Evolutionary conservation across 2,888 invertebrate genomes (phyloP).

Genomic region (Drosophila kokeensis): DNA sequence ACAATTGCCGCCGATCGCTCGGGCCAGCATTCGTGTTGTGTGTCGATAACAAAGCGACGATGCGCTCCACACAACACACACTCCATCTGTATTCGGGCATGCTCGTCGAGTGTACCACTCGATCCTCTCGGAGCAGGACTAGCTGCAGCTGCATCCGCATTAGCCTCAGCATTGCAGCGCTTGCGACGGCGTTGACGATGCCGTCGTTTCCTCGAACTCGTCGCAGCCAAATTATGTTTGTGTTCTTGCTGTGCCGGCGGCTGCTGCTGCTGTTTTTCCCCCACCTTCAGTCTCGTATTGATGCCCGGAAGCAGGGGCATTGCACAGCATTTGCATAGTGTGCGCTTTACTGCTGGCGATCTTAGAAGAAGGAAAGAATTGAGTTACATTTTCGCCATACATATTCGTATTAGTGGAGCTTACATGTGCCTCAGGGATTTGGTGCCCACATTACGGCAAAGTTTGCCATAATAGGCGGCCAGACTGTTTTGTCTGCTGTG

Average conservation of each 20-base stretch:
- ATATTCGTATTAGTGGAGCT: conserved; percentile 34
- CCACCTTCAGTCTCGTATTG: conserved; percentile 72
- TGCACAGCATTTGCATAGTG: conserved; percentile 83
- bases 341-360: conserved; percentile 82
- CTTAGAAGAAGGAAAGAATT: conserved; percentile 50
- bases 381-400: neutral
- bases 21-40: conserved; percentile 81
- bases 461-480: conserved; percentile 83
- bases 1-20: conserved; percentile 80
- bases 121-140: neutral
- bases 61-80: conserved; percentile 78
- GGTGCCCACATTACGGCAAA: conserved; percentile 82
- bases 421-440: conserved; percentile 83
- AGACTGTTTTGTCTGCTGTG: conserved; percentile 73
- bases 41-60: conserved; percentile 74
- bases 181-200: conserved; percentile 31
- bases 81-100: conserved; percentile 53
- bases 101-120: conserved; percentile 36
- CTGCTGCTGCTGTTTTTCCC: neutral
- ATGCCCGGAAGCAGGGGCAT: conserved; percentile 78
- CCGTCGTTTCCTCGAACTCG: neutral
- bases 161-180: neutral
- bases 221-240: neutral
- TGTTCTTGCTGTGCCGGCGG: neutral
- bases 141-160: neutral